Evolutionary conservation across 2,797 vertebrate species (phyloP).

Genomic region (Tarsius wallacei): DNA sequence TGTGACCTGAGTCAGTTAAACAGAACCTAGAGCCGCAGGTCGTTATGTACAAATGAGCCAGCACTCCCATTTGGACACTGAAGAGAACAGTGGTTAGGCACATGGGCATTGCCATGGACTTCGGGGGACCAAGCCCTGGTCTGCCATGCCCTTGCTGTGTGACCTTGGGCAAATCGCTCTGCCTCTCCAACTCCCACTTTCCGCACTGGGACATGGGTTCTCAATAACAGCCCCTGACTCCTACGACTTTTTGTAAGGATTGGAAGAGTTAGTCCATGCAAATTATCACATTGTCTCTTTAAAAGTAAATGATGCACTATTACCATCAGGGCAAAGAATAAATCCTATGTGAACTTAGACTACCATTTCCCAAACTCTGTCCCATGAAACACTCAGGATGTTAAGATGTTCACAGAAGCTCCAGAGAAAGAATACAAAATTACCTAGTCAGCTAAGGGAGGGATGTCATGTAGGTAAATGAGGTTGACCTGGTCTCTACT

Average conservation of each 20-base stretch:
- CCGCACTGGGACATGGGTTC: neutral
- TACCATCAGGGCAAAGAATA: neutral
- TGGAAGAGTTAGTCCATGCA: neutral
- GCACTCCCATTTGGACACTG: neutral
- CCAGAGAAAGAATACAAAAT: neutral
- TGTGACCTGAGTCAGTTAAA: neutral
- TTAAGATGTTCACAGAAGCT: neutral
- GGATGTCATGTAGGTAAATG: neutral
- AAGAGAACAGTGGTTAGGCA: neutral
- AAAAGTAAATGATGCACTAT: neutral
- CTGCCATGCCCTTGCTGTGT: neutral
- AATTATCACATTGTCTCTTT: neutral
- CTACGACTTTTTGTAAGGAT: neutral
- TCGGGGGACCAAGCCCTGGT: neutral
- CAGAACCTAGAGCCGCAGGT: neutral
- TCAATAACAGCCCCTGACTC: neutral
- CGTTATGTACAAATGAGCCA: neutral
- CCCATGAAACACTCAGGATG: neutral
- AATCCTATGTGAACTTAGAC: neutral
- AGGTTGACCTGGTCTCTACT: neutral
- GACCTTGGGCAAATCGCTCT: neutral
- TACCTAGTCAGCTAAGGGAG: neutral
- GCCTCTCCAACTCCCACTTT: neutral
- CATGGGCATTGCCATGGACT: neutral
- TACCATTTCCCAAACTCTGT: neutral